Evolutionary conservation across 2,797 vertebrate species (phyloP), one percentile per base, ranked within the genome.

Genomic region (Brachyalestes nurse): DNA sequence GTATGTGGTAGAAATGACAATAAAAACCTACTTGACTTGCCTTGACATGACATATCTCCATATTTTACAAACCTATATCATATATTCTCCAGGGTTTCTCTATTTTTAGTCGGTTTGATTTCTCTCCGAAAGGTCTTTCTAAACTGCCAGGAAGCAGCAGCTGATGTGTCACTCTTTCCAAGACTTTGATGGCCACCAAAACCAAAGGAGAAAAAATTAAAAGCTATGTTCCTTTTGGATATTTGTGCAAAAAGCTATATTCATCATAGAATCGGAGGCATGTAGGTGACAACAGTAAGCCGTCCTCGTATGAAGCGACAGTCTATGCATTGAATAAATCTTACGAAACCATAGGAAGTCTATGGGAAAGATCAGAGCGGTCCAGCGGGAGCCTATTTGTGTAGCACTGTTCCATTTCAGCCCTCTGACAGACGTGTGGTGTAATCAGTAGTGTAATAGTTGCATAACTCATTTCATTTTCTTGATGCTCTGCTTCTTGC

Each of bases 391-490:
- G 23, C 14, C 69, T 57, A 21, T 72, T 72, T 40, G 19, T 28
- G 58, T 58, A 79, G 6, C 73, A 67, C 2, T 28, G n/a, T 58
- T 72, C 71, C 13, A 23, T 72, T 72, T 38, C 42, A 72, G 51
- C 16, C 49, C 19, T 40, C 28, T 40, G 71, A 58, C 71, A 58
- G 51, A 65, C 25, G 45, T 76, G 40, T 57, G 25, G 21, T 49
- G 71, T 79, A 80, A 75, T 85, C 74, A 75, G 67, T 69, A 40
- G 28, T 65, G 62, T 76, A 87, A 90, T 88, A 55, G 61, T 83
- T 84, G 69, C 71, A 62, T 62, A 87, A 86, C 84, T 81, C 61
- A 66, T 58, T 87, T 91, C 49, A 87, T 90, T 89, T 83, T 79
- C 74, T 42, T 65, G 57, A 55, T 83, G 75, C 88, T 81, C 75